Evolutionary conservation across 2,888 invertebrate species (phyloP).

Genomic region (Zootermopsis nevadensis): DNA sequence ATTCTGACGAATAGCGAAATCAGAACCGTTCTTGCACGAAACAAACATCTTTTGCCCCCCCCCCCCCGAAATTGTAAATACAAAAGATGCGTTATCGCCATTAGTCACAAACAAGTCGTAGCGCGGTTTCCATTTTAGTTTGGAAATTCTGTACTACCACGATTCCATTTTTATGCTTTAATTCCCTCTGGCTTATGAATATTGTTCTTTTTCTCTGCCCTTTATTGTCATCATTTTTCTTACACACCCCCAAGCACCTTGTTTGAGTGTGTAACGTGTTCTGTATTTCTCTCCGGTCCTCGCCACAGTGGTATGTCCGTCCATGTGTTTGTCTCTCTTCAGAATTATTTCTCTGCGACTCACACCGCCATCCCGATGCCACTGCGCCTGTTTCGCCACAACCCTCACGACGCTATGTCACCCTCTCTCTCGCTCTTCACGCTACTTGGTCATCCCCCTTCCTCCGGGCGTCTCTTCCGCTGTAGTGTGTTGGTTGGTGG

Average conservation of each 20-base stretch:
- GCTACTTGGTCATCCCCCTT: constrained; percentile 21
- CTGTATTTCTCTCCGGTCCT: not conserved
- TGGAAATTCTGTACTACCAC: not conserved
- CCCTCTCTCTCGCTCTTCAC: constrained; percentile 31
- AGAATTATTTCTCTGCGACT: constrained; percentile 2
- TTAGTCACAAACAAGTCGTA: not conserved
- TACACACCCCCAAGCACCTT: not conserved
- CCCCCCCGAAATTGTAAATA: not conserved
- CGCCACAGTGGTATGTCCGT: constrained; percentile 30
- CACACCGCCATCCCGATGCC: not conserved
- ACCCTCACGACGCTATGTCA: not conserved
- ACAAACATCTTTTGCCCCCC: no score
- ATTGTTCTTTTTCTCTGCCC: constrained; percentile 36
- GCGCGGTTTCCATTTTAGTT: not conserved
- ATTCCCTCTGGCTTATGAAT: constrained; percentile 35
- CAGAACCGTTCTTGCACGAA: no score
- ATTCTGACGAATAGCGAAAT: no score
- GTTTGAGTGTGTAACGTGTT: constrained; percentile 17
- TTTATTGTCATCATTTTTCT: constrained; percentile 18
- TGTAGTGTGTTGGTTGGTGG: constrained; percentile 44
- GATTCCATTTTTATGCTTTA: constrained; percentile 33
- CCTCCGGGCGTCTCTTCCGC: constrained; percentile 1
- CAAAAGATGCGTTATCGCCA: constrained; percentile 10
- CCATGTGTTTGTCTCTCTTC: constrained; percentile 36
- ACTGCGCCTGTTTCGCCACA: constrained; percentile 15